phyloP scores from a whole-genome alignment of 2,113 vertebrate genomes.

The Prochilodus magdalenae region DNA sequence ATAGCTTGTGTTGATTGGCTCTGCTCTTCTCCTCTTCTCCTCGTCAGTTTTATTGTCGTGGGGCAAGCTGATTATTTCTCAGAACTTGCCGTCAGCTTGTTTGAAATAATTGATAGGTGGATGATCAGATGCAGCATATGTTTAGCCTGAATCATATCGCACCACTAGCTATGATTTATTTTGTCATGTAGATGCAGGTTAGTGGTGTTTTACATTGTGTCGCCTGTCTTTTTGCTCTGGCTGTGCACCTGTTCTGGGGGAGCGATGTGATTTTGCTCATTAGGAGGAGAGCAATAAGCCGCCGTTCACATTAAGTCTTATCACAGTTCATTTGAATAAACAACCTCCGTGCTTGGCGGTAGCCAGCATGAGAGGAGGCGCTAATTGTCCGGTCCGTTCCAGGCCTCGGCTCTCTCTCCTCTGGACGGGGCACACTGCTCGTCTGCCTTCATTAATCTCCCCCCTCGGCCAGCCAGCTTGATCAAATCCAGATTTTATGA shows the following conservation, averaged over 20 bases:
- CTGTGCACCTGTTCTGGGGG: conserved; percentile 38
- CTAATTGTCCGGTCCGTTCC: conserved; percentile 34
- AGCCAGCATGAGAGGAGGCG: neutral
- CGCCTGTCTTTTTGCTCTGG: conserved; percentile 28
- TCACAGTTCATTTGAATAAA: conserved; percentile 51
- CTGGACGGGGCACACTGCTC: conserved; percentile 27
- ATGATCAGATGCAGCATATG: conserved; percentile 43
- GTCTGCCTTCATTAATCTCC: conserved; percentile 52
- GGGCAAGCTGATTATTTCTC: conserved; percentile 10
- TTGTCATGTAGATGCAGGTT: conserved; percentile 23
- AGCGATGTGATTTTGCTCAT: conserved; percentile 47
- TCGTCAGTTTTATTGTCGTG: conserved; percentile 6
- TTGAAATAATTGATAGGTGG: conserved; percentile 46
- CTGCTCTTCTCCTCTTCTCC: neutral
- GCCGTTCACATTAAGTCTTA: conserved; percentile 43
- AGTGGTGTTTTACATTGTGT: conserved; percentile 21
- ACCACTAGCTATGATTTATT: conserved; percentile 8
- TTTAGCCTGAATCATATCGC: conserved; percentile 30
- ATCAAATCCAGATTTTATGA: conserved; percentile 60
- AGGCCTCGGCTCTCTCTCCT: conserved; percentile 24
- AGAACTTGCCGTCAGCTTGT: conserved; percentile 17
- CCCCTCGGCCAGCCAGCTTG: conserved; percentile 37
- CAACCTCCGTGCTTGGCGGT: conserved; percentile 45
- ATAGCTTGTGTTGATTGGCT: conserved; percentile 19
- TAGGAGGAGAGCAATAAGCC: conserved; percentile 42